A percentile compares a stretch with the other conserved stretches of the same genome.
Evolutionary conservation across 1,140 invertebrate genomes (phyloP).

Genomic region (Babylonia areolata): DNA sequence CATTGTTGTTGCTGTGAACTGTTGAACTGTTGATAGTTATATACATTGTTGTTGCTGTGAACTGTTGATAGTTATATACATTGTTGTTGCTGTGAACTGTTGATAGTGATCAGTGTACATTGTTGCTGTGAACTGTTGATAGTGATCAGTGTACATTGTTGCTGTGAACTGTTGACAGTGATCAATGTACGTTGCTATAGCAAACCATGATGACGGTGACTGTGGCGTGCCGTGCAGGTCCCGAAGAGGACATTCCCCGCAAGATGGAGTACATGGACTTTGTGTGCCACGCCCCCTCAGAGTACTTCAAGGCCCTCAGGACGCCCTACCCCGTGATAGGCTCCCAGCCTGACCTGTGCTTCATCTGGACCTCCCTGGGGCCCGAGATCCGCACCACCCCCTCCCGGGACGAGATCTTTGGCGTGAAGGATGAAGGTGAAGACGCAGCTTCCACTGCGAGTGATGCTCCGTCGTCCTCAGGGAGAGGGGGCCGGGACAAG

Average conservation of each 20-base stretch:
- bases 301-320: conserved; percentile 88
- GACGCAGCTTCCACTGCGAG: not conserved
- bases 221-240: conserved; percentile 79
- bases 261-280: conserved; percentile 93
- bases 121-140: too few relatives aligned
- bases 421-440: conserved; percentile 43
- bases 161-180: too few relatives aligned
- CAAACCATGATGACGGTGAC: too few relatives aligned
- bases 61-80: too few relatives aligned
- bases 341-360: conserved; percentile 72
- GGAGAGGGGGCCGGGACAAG: conserved; percentile 45
- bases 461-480: conserved; percentile 14
- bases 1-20: too few relatives aligned
- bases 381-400: conserved; percentile 69
- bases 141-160: too few relatives aligned
- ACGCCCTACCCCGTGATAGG: conserved; percentile 83
- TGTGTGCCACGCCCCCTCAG: conserved; percentile 93
- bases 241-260: conserved; percentile 92
- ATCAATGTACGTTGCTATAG: too few relatives aligned
- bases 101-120: too few relatives aligned
- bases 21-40: too few relatives aligned
- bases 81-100: too few relatives aligned
- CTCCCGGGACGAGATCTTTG: conserved; percentile 73
- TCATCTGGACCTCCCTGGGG: conserved; percentile 75
- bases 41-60: too few relatives aligned